These are phyloP conservation scores for Chamaea fasciata DNA, from an alignment of 2,113 vertebrate species.

Conservation along the genomic window DNA sequence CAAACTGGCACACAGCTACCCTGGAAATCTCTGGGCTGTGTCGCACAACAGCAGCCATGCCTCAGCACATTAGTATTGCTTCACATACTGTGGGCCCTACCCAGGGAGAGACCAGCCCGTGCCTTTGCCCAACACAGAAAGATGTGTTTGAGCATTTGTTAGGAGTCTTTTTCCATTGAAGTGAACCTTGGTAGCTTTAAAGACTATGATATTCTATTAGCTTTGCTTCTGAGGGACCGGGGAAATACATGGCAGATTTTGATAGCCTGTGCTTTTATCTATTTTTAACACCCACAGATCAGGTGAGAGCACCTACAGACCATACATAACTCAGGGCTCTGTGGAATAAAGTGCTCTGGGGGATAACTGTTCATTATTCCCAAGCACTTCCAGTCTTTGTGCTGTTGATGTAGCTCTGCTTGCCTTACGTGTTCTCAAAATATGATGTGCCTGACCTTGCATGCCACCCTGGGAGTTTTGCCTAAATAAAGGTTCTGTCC, in stretches of 20 bases:
- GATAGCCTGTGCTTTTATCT: background rate
- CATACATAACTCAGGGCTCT: background rate
- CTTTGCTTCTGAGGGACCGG: background rate
- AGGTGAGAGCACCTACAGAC: background rate
- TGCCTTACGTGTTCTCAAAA: background rate
- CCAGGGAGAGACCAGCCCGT: background rate
- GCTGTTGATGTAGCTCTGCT: background rate
- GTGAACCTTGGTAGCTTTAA: background rate
- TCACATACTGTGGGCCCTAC: background rate
- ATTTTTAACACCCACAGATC: background rate
- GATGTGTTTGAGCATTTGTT: background rate
- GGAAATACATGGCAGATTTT: background rate
- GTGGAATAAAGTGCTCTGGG: background rate
- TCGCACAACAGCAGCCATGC: background rate
- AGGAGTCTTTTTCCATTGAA: background rate
- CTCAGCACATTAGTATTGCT: background rate
- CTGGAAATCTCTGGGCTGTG: background rate
- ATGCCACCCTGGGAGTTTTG: background rate
- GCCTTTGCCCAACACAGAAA: background rate
- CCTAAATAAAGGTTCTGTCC: slow-evolving; percentile 25
- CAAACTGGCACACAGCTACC: background rate
- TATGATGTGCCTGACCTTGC: background rate
- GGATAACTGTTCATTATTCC: background rate
- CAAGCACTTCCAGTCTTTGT: background rate
- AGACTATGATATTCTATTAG: background rate